Evolutionary conservation across 1,140 invertebrate species (phyloP), one percentile per base, ranked within the genome.

Genomic region (Orchesella cincta): DNA sequence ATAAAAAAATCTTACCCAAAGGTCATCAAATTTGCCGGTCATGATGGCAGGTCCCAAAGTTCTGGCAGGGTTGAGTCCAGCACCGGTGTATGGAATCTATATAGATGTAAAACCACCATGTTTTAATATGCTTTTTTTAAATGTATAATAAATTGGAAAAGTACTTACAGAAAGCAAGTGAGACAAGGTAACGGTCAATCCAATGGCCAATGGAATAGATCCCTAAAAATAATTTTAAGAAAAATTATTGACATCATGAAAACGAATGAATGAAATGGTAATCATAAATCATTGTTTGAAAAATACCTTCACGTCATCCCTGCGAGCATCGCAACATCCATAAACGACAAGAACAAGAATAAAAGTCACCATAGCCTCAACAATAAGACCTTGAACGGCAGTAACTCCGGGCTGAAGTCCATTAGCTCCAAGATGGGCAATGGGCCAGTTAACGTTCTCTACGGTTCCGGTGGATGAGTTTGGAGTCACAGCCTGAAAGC

Each of bases 281-380:
- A 35, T 85, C n/a, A 28, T 16, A 36, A 3, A 12, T 39, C 35
- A 35, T 73, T 33, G 2, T n/a, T 12, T 26, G n/a, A n/a, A 33
- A 71, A 28, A 28, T 52, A 74, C 81, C 36, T 92, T 92, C 54
- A 92, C 89, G 83, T 95, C 93, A 1, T 88, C 88, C 78, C 91
- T 88, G 79, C 90, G 88, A 70, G 86, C 86, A 83, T 96, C 94
- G 78, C 91, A 92, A 74, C 93, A 94, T 34, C 94, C 95, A 84
- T 93, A 96, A 18, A 97, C 93, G 0, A 93, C 92, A 31, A 97
- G 88, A 1, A 97, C 91, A 70, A 98, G 88, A 2, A 97, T 88
- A 83, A 98, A 92, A n/a, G 94, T 95, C 54, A 97, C 90, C 86
- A 97, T 91, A 84, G 96, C 92, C 86, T 98, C 95, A 76, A 97